Conservation (phyloP, 2,888 invertebrate genomes). For the Brenthis ino region DNA sequence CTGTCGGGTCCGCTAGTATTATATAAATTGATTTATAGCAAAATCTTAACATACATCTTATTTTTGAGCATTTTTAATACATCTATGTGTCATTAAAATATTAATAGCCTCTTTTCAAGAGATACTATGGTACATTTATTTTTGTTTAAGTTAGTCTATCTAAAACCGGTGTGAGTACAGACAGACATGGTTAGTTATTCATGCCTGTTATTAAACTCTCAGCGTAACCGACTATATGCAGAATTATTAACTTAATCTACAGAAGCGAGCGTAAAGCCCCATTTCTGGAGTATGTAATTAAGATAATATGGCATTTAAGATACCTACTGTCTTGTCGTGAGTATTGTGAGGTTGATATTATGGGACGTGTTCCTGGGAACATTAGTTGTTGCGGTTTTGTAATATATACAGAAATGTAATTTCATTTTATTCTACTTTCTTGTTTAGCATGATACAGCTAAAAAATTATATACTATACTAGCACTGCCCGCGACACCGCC, state of each 20-base stretch:
- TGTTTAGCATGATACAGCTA: no score
- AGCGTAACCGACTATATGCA: constrained; percentile 25
- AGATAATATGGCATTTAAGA: constrained; percentile 2
- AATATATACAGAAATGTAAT: no score
- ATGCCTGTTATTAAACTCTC: constrained; percentile 26
- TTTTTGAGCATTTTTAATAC: no score
- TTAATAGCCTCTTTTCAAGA: background rate
- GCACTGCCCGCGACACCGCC: no score
- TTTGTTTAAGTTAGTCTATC: background rate
- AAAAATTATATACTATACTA: no score
- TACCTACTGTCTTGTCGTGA: background rate
- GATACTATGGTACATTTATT: background rate
- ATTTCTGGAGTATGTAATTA: constrained; percentile 19
- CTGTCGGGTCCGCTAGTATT: no score
- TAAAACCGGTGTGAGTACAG: constrained; percentile 12
- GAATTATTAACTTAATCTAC: constrained; percentile 27
- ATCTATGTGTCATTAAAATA: background rate
- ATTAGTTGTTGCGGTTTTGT: background rate
- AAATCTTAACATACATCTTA: no score
- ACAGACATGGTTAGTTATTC: constrained; percentile 21
- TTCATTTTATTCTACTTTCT: no score
- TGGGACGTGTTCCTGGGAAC: no score
- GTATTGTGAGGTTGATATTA: no score
- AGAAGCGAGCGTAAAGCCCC: constrained; percentile 15
- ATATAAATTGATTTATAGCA: no score